Conservation (phyloP, 1,140 invertebrate species). For the Atta colombica region DNA sequence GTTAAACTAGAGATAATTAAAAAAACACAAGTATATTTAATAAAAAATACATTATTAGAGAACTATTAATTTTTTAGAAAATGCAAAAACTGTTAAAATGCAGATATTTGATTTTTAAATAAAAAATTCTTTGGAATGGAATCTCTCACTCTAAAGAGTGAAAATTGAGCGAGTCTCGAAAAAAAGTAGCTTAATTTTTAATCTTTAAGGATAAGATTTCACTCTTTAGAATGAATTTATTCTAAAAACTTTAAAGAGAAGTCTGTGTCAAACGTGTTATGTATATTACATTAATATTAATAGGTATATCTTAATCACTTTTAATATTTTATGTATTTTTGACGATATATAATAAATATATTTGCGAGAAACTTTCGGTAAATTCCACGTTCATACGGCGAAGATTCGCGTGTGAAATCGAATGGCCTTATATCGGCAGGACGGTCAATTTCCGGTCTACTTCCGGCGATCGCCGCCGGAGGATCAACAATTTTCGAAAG, state of each 20-base stretch:
- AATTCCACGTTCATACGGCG: constrained; percentile 51
- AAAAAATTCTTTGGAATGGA: neutral
- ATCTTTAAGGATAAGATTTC: too few relatives aligned
- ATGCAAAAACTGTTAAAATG: neutral
- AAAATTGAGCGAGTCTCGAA: too few relatives aligned
- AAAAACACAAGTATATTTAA: neutral
- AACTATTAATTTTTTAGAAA: neutral
- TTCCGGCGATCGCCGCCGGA: constrained; percentile 54
- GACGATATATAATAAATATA: constrained; percentile 3
- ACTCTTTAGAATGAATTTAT: too few relatives aligned
- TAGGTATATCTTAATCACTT: too few relatives aligned
- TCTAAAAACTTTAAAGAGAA: neutral
- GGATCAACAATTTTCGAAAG: constrained; percentile 63
- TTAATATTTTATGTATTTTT: neutral
- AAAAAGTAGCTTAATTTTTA: too few relatives aligned
- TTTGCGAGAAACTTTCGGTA: neutral
- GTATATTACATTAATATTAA: neutral
- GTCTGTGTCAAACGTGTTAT: neutral
- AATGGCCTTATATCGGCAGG: constrained; percentile 27
- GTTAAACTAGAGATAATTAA: neutral
- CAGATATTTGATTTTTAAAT: constrained; percentile 13
- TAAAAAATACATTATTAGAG: neutral
- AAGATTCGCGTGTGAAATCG: constrained; percentile 65
- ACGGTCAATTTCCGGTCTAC: constrained; percentile 70
- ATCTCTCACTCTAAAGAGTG: too few relatives aligned